Base-by-base conservation (phyloP, 1,140 invertebrate genomes). In the Aphaenogaster floridana region DNA sequence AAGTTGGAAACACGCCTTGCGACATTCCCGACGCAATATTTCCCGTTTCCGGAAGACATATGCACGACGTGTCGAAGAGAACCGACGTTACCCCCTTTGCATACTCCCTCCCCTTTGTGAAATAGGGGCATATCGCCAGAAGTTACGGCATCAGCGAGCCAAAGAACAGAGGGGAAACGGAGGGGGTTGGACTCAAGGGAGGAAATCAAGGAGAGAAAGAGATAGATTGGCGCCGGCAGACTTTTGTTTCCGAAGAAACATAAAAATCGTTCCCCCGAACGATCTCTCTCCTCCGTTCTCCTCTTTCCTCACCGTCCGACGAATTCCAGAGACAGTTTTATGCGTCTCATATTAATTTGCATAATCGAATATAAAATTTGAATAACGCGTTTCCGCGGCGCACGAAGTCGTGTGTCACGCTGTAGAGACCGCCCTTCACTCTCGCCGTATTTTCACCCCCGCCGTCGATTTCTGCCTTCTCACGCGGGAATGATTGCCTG, bases 351-450 rank as follows among this genome's bases (percentile, higher is more conserved):
- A 93, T 95, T 95, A 95, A 95, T 95, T 95, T 95, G 93, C 94
- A 95, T 95, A 95, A 95, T 95, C 94, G 94, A 94, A 95, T 95
- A 95, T 94, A 93, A 94, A 95, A 95, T 95, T 92, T 94, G 93
- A 95, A 94, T 94, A 95, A 93, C 92, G 92, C 86, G 85, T 85
- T 80, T 77, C 89, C 89, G 89, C 86, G 89, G 42, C 57, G 54
- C 88, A 86, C 50, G 57, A 76, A 86, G 86, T 94, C 89, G 92
- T 93, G 91, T 92, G 92, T 94, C 92, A 93, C 92, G 45, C 34
- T 54, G 87, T 63, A 81, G 45, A 63, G 57, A 64, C 28, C 59
- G 48, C 21, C 76, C 63, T 54, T 71, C 48, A 28, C n/a, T 66
- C 48, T 13, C 71, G 54, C 52, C 52, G 63, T 52, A 34, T 50